Conservation (phyloP, 1,140 invertebrate species). For the Conus ventricosus region DNA sequence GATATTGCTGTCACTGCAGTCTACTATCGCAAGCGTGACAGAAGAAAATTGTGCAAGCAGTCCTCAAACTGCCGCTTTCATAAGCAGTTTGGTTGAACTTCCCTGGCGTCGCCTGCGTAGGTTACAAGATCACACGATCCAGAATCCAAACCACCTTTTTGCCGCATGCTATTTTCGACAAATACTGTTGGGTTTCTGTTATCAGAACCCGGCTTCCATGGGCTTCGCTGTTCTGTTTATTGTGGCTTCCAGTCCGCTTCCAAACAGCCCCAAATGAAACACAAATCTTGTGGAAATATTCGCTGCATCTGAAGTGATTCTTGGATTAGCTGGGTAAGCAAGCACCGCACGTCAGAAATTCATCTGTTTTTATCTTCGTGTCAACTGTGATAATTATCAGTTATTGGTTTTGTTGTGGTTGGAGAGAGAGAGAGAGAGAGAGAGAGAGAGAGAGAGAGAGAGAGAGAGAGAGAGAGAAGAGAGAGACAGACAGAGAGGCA, state of each 20-base stretch:
- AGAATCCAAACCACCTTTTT: conserved; percentile 19
- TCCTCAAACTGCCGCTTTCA: no score
- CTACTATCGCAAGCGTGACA: no score
- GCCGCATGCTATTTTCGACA: conserved; percentile 3
- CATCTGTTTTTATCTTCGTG: neutral
- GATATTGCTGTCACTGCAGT: no score
- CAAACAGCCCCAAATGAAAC: neutral
- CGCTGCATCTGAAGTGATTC: neutral
- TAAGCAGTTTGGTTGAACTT: neutral
- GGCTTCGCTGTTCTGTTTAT: neutral
- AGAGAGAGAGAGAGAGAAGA: neutral
- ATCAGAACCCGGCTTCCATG: neutral
- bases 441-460: neutral
- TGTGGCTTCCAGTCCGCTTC: neutral
- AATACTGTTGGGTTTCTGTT: neutral
- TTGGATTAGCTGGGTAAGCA: neutral
- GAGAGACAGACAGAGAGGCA: no score
- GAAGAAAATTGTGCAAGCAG: no score
- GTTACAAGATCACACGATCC: neutral
- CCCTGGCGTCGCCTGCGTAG: neutral
- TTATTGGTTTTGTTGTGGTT: neutral
- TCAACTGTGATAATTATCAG: neutral
- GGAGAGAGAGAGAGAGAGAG: neutral
- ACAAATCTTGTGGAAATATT: neutral
- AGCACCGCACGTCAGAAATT: neutral